Conservation (phyloP, 2,888 invertebrate genomes). For the Teinopalpus imperialis region DNA sequence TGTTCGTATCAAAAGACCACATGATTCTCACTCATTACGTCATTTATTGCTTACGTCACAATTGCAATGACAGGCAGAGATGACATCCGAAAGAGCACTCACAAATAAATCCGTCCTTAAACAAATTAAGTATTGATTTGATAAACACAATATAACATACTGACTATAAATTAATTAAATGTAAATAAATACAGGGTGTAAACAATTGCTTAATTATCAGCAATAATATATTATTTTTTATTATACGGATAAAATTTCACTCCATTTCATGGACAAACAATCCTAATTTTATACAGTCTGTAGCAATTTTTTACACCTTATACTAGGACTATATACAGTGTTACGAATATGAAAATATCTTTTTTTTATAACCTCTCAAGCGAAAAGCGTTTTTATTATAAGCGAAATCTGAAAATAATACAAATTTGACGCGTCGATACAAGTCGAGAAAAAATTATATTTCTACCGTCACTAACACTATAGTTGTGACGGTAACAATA, state of each 20-base stretch:
- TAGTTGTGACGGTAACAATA: no score
- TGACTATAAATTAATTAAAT: constrained; percentile 41
- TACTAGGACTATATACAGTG: constrained; percentile 62
- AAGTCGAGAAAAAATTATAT: constrained; percentile 9
- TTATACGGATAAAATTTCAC: constrained; percentile 28
- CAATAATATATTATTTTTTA: constrained; percentile 25
- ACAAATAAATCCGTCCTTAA: no score
- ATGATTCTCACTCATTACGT: no score
- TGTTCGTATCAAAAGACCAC: no score
- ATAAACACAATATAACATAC: constrained; percentile 20
- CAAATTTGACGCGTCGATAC: constrained; percentile 33
- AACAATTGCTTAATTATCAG: constrained; percentile 49
- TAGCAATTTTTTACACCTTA: constrained; percentile 69
- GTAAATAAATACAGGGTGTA: constrained; percentile 62
- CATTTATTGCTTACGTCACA: constrained; percentile 8
- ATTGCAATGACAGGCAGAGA: not conserved
- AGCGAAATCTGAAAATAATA: constrained; percentile 27
- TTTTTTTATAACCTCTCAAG: constrained; percentile 37
- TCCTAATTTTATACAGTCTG: constrained; percentile 34
- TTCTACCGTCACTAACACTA: no score
- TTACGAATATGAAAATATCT: constrained; percentile 60
- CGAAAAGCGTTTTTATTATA: constrained; percentile 32
- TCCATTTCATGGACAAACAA: constrained; percentile 56
- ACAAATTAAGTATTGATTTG: constrained; percentile 21
- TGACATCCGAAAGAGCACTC: no score